These are phyloP conservation scores for Thunnus albacares DNA, from an alignment of 2,797 vertebrate species.

Conservation along the genomic window DNA sequence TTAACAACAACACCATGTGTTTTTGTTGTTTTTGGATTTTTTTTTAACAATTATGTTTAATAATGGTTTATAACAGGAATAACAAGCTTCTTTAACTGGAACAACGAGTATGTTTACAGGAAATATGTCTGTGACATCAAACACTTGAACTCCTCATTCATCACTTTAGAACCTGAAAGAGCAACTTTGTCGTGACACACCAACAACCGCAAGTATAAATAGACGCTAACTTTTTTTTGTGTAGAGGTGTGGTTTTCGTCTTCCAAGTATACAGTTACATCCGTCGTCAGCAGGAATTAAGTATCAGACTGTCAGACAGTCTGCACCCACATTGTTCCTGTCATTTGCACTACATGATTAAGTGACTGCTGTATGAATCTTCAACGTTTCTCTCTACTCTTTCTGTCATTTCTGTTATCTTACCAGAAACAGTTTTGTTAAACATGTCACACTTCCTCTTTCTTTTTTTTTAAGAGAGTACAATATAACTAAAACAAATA, in stretches of 20 bases:
- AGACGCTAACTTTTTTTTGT: slow-evolving; percentile 24
- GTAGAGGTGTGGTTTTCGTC: not conserved
- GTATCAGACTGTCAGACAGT: not conserved
- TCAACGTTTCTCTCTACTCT: not conserved
- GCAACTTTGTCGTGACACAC: slow-evolving; percentile 2
- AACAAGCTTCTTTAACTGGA: slow-evolving; percentile 31
- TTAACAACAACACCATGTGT: not conserved
- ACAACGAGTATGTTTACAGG: slow-evolving; percentile 38
- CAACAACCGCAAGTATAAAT: slow-evolving; percentile 52
- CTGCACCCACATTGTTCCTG: not conserved
- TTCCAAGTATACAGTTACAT: slow-evolving; percentile 3
- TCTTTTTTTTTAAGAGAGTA: not conserved
- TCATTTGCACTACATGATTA: not conserved
- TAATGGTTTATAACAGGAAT: slow-evolving; percentile 11
- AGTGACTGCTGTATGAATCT: not conserved
- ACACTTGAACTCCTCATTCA: slow-evolving; percentile 10
- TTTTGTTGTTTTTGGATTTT: slow-evolving; percentile 3
- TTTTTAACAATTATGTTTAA: not conserved
- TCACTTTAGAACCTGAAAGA: slow-evolving; percentile 12
- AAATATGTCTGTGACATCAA: slow-evolving; percentile 19
- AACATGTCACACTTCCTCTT: slow-evolving; percentile 8
- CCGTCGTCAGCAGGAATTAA: not conserved
- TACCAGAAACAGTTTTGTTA: not conserved
- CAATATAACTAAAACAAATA: slow-evolving; percentile 7
- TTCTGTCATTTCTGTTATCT: not conserved